A percentile compares a stretch with the other conserved stretches of the same genome.
Evolutionary conservation across 1,140 invertebrate genomes (phyloP).

Genomic region (Procambarus virginalis): DNA sequence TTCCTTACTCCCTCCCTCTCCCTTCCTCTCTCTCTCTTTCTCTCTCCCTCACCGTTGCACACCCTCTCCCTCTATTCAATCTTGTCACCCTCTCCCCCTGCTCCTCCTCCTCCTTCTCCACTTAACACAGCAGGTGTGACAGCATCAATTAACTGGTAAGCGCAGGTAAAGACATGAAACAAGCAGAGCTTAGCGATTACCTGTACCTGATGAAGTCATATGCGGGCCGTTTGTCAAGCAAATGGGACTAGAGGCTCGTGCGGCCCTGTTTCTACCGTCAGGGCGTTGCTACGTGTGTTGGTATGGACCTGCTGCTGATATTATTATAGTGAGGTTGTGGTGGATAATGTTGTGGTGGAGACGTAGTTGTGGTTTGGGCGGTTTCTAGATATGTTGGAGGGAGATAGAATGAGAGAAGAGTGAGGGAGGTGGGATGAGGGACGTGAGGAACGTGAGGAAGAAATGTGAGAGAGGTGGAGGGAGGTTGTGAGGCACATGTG

Average conservation of each 20-base stretch:
- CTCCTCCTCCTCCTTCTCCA: neutral
- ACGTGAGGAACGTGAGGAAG: too few species aligned
- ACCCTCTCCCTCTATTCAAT: neutral
- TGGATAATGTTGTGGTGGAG: neutral
- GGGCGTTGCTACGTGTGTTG: neutral
- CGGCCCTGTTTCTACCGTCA: neutral
- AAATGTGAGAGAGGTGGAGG: too few species aligned
- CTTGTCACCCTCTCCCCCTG: neutral
- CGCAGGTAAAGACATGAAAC: constrained; percentile 28
- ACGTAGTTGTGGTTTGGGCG: neutral
- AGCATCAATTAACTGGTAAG: constrained; percentile 36
- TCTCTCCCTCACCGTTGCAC: neutral
- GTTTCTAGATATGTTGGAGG: neutral
- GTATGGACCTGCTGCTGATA: neutral
- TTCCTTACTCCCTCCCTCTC: neutral
- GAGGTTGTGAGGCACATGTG: too few species aligned
- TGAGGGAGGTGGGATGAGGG: too few species aligned
- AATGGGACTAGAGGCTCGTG: neutral
- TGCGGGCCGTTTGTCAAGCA: constrained; percentile 33
- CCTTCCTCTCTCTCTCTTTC: too few species aligned
- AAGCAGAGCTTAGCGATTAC: constrained; percentile 25
- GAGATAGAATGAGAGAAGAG: too few species aligned
- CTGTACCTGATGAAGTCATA: constrained; percentile 27
- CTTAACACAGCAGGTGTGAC: constrained; percentile 1
- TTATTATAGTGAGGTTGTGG: neutral